Evolutionary conservation across 2,888 invertebrate species (phyloP).

Genomic region (Stenolophus ochropezus): DNA sequence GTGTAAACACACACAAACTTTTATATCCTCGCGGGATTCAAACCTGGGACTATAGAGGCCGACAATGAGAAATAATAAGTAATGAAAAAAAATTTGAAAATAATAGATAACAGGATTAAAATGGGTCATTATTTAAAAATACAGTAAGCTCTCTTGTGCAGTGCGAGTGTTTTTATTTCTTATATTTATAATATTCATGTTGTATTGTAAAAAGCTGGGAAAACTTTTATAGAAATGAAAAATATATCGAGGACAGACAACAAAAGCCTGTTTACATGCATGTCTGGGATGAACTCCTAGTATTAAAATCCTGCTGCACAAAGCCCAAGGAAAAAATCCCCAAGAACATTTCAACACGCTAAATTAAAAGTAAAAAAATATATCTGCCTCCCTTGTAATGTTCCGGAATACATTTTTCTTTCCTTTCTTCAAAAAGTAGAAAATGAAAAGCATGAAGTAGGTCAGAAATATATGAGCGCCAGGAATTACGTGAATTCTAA

Average conservation of each 20-base stretch:
- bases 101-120: too few relatives aligned
- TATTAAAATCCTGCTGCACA: constrained; percentile 4
- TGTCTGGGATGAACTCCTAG: background rate
- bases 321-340: constrained; percentile 11
- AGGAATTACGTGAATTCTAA: constrained; percentile 23
- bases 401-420: constrained; percentile 52
- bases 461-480: constrained; percentile 37
- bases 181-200: background rate
- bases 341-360: constrained; percentile 45
- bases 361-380: constrained; percentile 57
- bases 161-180: background rate
- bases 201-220: background rate
- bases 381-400: constrained; percentile 38
- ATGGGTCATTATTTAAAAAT: too few relatives aligned
- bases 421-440: constrained; percentile 39
- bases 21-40: too few relatives aligned
- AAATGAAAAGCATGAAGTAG: constrained; percentile 45
- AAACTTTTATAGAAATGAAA: background rate
- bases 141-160: background rate
- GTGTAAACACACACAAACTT: too few relatives aligned
- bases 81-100: too few relatives aligned
- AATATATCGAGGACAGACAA: background rate
- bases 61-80: too few relatives aligned
- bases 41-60: too few relatives aligned
- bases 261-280: background rate